phyloP scores from a whole-genome alignment of 2,797 vertebrate genomes.

The Anguilla megastoma region DNA sequence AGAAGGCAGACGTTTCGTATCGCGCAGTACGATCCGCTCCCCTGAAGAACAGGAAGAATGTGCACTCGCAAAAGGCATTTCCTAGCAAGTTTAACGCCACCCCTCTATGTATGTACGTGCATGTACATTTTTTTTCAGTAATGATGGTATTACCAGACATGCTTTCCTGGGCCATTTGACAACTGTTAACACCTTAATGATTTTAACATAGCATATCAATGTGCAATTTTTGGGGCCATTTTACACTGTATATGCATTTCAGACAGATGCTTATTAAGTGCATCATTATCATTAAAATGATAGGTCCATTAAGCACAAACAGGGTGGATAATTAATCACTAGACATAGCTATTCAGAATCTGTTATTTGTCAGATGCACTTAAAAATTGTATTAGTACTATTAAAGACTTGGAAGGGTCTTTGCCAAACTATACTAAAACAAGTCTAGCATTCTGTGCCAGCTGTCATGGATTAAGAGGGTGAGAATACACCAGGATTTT shows the following conservation, averaged over 20 bases:
- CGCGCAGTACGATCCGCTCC: neutral
- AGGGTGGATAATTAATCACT: slow-evolving; percentile 4
- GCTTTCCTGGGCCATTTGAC: neutral
- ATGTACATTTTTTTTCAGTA: neutral
- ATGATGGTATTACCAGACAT: neutral
- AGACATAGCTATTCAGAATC: neutral
- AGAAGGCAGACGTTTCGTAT: neutral
- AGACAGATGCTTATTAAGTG: slow-evolving; percentile 12
- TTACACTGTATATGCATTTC: neutral
- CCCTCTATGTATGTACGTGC: neutral
- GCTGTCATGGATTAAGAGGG: slow-evolving; percentile 8
- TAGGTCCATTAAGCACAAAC: slow-evolving; percentile 9
- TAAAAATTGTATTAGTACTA: neutral
- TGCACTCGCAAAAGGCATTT: neutral
- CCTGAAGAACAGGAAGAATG: neutral
- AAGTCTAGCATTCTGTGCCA: neutral
- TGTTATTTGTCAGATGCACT: slow-evolving; percentile 17
- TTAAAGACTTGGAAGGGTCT: neutral
- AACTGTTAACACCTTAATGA: neutral
- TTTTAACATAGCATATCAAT: neutral
- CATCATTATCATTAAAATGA: slow-evolving; percentile 19
- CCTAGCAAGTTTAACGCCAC: neutral
- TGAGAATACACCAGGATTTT: neutral
- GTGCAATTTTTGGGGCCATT: neutral
- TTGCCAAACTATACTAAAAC: neutral